Conservation (phyloP, 2,113 vertebrate genomes). For the Nothocercus nigrocapillus region DNA sequence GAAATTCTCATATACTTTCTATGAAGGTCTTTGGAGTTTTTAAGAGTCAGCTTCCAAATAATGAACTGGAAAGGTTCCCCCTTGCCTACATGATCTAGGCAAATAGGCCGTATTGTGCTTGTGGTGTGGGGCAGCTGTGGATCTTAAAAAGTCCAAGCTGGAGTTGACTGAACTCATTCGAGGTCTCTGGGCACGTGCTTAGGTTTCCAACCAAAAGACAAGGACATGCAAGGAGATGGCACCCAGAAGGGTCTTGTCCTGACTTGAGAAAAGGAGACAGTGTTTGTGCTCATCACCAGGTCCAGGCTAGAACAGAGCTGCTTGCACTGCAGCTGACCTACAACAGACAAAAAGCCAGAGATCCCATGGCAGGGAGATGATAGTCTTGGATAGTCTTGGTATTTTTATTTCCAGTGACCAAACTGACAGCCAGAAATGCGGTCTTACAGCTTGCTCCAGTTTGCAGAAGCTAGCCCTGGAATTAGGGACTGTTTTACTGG, state of each 20-base stretch:
- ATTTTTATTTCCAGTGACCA: not conserved
- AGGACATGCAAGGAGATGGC: not conserved
- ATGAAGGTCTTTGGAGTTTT: not conserved
- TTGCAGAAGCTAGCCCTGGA: not conserved
- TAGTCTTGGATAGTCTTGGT: not conserved
- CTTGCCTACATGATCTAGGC: not conserved
- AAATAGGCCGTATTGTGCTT: not conserved
- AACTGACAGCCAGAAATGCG: not conserved
- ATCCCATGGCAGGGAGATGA: not conserved
- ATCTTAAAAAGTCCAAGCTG: not conserved
- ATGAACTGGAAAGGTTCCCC: not conserved
- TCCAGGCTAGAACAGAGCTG: not conserved
- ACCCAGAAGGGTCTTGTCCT: not conserved
- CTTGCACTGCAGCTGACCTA: not conserved
- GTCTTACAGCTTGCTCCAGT: not conserved
- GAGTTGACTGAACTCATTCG: not conserved
- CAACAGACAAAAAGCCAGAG: not conserved
- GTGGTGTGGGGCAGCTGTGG: not conserved
- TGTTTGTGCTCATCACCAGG: not conserved
- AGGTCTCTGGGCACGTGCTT: not conserved
- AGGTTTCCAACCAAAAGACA: not conserved
- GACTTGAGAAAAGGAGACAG: not conserved
- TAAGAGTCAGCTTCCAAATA: not conserved
- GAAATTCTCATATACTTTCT: not conserved
- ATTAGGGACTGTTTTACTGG: not conserved